Percentiles rank a stretch among this genome's conserved stretches.
Conservation (phyloP, 2,888 invertebrate species). For the Orgyia antiqua region DNA sequence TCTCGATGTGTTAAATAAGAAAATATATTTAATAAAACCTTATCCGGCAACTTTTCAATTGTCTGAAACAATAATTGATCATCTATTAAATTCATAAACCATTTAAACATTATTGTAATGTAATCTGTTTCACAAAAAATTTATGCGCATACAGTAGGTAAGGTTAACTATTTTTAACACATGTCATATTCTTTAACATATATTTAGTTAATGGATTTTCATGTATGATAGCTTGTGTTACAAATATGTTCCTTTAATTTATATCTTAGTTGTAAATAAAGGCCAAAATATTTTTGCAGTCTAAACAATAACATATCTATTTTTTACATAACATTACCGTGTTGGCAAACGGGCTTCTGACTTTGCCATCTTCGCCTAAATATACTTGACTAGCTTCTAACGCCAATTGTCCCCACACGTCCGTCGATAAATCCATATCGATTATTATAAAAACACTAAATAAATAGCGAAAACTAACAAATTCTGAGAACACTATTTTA, state of each 20-base stretch:
- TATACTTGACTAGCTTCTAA: conserved; percentile 92
- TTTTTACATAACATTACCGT: conserved; percentile 80
- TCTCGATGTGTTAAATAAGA: conserved; percentile 95
- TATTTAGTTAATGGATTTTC: too few species aligned
- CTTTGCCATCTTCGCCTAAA: conserved; percentile 86
- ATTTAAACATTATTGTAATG: too few species aligned
- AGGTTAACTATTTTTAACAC: too few species aligned
- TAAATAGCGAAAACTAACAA: conserved; percentile 15
- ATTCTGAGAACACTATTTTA: conserved; percentile 35
- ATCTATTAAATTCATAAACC: too few species aligned
- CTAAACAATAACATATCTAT: too few species aligned
- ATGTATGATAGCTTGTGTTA: too few species aligned
- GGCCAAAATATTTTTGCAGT: too few species aligned
- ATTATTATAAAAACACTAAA: conserved; percentile 28
- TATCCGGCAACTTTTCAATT: conserved; percentile 97
- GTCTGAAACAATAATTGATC: conserved; percentile 84
- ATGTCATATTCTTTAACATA: too few species aligned
- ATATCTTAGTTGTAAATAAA: too few species aligned
- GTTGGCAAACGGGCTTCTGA: conserved; percentile 89
- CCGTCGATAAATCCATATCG: conserved; percentile 83
- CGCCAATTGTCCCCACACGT: conserved; percentile 94
- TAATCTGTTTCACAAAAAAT: too few species aligned
- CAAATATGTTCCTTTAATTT: too few species aligned
- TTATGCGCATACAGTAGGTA: too few species aligned
- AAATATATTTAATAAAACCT: conserved; percentile 95